phyloP scores from a whole-genome alignment of 2,797 vertebrate species.

The Leptodactylus fallax region DNA sequence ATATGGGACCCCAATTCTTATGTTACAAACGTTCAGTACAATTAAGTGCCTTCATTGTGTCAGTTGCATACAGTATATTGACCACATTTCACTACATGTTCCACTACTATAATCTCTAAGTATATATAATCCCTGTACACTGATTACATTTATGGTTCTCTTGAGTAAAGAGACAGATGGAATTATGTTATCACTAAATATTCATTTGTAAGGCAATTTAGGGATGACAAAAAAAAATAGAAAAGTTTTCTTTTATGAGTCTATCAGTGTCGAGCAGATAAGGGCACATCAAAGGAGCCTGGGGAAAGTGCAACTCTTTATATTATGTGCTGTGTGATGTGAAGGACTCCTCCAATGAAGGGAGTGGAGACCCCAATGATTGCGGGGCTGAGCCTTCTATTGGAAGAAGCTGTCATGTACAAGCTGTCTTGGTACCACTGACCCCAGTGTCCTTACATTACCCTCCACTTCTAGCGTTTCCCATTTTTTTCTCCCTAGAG shows the following conservation, averaged over 20 bases:
- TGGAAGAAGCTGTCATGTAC: slow-evolving; percentile 36
- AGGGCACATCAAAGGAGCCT: slow-evolving; percentile 53
- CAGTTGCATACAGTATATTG: too few relatives aligned
- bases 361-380: slow-evolving; percentile 32
- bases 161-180: neutral
- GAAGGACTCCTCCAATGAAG: slow-evolving; percentile 37
- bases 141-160: slow-evolving; percentile 30
- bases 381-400: slow-evolving; percentile 2
- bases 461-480: slow-evolving; percentile 38
- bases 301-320: slow-evolving; percentile 56
- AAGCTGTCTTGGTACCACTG: slow-evolving; percentile 55
- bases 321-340: slow-evolving; percentile 58
- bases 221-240: neutral
- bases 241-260: slow-evolving; percentile 15
- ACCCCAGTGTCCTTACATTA: slow-evolving; percentile 53
- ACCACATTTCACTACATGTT: neutral
- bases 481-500: slow-evolving; percentile 35
- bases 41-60: neutral
- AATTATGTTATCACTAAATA: neutral
- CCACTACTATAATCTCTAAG: neutral
- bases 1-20: too few relatives aligned
- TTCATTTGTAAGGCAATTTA: slow-evolving; percentile 30
- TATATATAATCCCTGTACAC: neutral
- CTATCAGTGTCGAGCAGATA: slow-evolving; percentile 53
- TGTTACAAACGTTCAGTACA: neutral